Base-by-base conservation (phyloP, 92 coral and sea anemone species). In the Actinernus sp. region DNA sequence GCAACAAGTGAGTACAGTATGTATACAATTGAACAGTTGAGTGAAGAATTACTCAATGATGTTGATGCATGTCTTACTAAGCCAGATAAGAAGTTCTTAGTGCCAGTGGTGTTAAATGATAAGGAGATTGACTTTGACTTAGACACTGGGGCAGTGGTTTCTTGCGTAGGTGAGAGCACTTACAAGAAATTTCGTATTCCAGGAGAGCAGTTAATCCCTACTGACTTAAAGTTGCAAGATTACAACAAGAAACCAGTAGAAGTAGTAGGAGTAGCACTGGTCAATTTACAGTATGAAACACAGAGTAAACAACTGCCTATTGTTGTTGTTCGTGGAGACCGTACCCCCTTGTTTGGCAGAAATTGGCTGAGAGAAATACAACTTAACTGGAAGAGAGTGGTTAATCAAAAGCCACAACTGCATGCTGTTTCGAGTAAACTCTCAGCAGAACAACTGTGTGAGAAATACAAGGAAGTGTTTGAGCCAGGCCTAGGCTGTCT, bases 281-380 rank as follows among this genome's bases (percentile, higher is more conserved):
- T 63, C 1, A n/a, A 19, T 36, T 37, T 63, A 18, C 9, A 16
- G 11, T 63, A 63, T 26, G 71, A 32, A 6, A 28, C 44, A 12
- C 58, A 63, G 25, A n/a, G n/a, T n/a, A 44, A 41, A 1, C 16
- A 63, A 23, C 23, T 63, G 27, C 58, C 58, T 10, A 26, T 63
- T 9, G 68, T 60, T 19, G 68, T 60, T 1, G 71, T 63, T 3
- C 71, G 59, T 26, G 71, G 71, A 11, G 56, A 43, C 4, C 56
- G 58, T 36, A 22, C 71, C 24, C 73, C 73, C 19, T 16, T 65
- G 34, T 65, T 65, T 47, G 73, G 73, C 5, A 30, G 73, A 28
- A 65, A 65, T 30, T 65, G 44, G 61, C 61, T 65, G 24, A 46
- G 61, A 49, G 61, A 65, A 46, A 65, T 48, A 10, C 19, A 1